Base-by-base conservation (phyloP, 1,140 invertebrate species). In the Phymastichus coffea region DNA sequence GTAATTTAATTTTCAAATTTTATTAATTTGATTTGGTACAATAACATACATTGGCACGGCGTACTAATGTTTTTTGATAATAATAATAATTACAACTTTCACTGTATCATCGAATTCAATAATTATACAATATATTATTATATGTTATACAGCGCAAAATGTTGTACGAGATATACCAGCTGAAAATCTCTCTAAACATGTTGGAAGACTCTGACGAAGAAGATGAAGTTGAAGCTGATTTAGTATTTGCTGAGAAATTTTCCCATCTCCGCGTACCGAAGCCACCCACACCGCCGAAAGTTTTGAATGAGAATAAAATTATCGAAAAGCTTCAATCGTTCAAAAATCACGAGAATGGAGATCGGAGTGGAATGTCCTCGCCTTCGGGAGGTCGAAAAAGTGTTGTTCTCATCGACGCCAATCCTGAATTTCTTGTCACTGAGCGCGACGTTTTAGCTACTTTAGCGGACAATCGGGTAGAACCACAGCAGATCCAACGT, bases 91-190 rank as follows among this genome's bases (percentile, higher is more conserved):
- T n/a, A n/a, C n/a, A n/a, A n/a, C n/a, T n/a, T n/a, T n/a, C n/a
- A n/a, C n/a, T n/a, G n/a, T n/a, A n/a, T n/a, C n/a, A n/a, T n/a
- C n/a, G n/a, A n/a, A n/a, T n/a, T n/a, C n/a, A n/a, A n/a, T n/a
- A n/a, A n/a, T n/a, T n/a, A n/a, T n/a, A n/a, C n/a, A n/a, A n/a
- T n/a, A n/a, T n/a, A n/a, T n/a, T n/a, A n/a, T n/a, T n/a, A n/a
- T n/a, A n/a, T n/a, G n/a, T n/a, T n/a, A n/a, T n/a, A 41, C 63
- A 81, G 79, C 67, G 76, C 58, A 75, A 67, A 69, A 81, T 81
- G 80, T 57, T 75, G 7, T 70, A 75, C 17, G 79, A 81, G 63
- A 72, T 81, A 4, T 70, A 78, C 51, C 76, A 76, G 37, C 62
- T 81, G 20, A 79, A 77, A 57, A 65, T 68, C n/a, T 72, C 75